Evolutionary conservation across 2,113 vertebrate genomes (phyloP).

Genomic region (Semicossyphus pulcher): DNA sequence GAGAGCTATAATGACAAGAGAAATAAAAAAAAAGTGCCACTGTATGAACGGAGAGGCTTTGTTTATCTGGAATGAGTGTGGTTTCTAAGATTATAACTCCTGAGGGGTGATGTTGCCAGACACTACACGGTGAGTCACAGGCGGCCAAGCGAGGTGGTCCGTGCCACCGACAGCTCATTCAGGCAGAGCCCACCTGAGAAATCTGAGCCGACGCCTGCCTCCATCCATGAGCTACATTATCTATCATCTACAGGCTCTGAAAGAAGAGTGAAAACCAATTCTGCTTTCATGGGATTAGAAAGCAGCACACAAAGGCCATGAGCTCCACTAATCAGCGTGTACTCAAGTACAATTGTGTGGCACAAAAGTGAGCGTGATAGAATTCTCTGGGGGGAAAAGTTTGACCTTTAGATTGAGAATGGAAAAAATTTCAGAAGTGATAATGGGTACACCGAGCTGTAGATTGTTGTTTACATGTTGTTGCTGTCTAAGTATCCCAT

Average conservation of each 20-base stretch:
- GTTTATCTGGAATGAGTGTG: slow-evolving; percentile 14
- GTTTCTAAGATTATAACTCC: slow-evolving; percentile 14
- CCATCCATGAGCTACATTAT: slow-evolving; percentile 53
- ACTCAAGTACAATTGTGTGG: background rate
- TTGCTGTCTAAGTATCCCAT: background rate
- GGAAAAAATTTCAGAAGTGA: background rate
- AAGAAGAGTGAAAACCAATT: slow-evolving; percentile 55
- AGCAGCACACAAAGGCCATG: background rate
- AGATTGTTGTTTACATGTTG: background rate
- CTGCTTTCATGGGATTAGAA: slow-evolving; percentile 56
- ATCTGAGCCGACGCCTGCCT: slow-evolving; percentile 53
- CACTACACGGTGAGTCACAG: background rate
- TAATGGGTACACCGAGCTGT: background rate
- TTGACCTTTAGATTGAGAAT: background rate
- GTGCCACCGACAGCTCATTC: slow-evolving; percentile 45
- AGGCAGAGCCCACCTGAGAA: slow-evolving; percentile 53
- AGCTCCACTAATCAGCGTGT: background rate
- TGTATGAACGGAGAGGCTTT: background rate
- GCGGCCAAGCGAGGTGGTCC: background rate
- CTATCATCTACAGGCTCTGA: slow-evolving; percentile 53
- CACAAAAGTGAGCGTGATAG: background rate
- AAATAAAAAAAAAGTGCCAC: slow-evolving; percentile 32
- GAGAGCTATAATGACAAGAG: slow-evolving; percentile 5
- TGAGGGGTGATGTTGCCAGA: slow-evolving; percentile 6
- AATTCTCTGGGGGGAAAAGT: background rate